Conservation (phyloP, 2,797 vertebrate species). For the Tragopan temminckii region DNA sequence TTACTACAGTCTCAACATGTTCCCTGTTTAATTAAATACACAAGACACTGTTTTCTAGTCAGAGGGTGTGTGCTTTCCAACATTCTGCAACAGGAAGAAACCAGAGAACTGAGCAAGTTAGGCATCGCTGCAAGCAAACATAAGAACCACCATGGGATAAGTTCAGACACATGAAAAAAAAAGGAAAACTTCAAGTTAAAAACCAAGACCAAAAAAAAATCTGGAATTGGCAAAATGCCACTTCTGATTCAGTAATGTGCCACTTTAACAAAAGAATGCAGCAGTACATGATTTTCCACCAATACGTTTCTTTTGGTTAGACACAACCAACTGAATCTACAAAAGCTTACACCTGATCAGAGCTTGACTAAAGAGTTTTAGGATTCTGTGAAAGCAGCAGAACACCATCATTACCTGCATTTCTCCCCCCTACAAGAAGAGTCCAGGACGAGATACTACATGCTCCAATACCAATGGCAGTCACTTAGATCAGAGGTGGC, state of each 20-base stretch:
- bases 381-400: neutral
- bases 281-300: neutral
- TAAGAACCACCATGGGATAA: conserved; percentile 10
- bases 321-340: neutral
- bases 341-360: neutral
- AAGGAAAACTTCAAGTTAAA: neutral
- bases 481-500: neutral
- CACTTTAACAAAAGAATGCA: neutral
- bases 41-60: neutral
- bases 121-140: neutral
- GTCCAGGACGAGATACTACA: neutral
- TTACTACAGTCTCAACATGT: neutral
- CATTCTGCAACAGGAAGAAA: neutral
- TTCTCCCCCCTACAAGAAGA: neutral
- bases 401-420: neutral
- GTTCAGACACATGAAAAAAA: neutral
- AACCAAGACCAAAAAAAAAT: neutral
- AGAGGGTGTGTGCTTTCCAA: neutral
- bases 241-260: neutral
- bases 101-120: neutral
- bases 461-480: neutral
- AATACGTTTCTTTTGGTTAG: neutral
- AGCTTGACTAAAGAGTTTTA: neutral
- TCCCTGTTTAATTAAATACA: neutral
- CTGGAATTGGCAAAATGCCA: neutral